Evolutionary conservation across 2,797 vertebrate species (phyloP).

Genomic region (Ceryle rudis): DNA sequence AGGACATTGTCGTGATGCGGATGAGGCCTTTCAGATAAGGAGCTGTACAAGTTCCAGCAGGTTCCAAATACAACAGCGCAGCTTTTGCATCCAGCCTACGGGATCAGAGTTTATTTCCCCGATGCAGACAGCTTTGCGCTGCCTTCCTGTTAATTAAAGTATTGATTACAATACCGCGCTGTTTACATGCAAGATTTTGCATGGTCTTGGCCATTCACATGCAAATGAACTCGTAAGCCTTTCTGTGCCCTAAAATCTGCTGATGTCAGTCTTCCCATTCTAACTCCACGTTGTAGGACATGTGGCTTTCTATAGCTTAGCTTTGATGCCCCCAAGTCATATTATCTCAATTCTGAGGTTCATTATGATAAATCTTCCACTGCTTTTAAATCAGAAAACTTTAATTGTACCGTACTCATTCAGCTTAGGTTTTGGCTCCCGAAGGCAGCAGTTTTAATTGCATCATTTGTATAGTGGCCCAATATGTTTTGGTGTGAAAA

Average conservation of each 20-base stretch:
- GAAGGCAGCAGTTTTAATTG: constrained; percentile 71
- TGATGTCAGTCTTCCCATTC: constrained; percentile 72
- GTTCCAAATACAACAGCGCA: constrained; percentile 26
- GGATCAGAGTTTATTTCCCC: constrained; percentile 74
- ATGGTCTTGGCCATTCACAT: constrained; percentile 72
- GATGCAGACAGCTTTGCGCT: constrained; percentile 67
- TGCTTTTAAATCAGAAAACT: constrained; percentile 66
- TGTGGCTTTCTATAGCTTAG: constrained; percentile 70
- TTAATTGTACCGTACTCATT: constrained; percentile 60
- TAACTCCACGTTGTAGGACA: constrained; percentile 36
- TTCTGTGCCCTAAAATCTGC: constrained; percentile 72
- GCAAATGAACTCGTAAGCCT: constrained; percentile 69
- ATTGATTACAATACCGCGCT: constrained; percentile 69
- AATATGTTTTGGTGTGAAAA: constrained; percentile 73
- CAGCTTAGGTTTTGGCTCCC: constrained; percentile 58
- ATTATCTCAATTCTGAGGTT: constrained; percentile 61
- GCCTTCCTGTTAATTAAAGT: constrained; percentile 73
- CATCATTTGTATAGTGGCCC: constrained; percentile 66
- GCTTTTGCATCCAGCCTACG: constrained; percentile 47
- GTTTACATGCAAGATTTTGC: constrained; percentile 72
- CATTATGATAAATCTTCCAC: constrained; percentile 64
- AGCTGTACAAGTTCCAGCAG: constrained; percentile 59
- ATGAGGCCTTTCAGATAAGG: constrained; percentile 66
- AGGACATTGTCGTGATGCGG: constrained; percentile 16
- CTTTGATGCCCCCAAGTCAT: constrained; percentile 69